Conservation (phyloP, 2,888 invertebrate genomes). For the Saturnia japonica region DNA sequence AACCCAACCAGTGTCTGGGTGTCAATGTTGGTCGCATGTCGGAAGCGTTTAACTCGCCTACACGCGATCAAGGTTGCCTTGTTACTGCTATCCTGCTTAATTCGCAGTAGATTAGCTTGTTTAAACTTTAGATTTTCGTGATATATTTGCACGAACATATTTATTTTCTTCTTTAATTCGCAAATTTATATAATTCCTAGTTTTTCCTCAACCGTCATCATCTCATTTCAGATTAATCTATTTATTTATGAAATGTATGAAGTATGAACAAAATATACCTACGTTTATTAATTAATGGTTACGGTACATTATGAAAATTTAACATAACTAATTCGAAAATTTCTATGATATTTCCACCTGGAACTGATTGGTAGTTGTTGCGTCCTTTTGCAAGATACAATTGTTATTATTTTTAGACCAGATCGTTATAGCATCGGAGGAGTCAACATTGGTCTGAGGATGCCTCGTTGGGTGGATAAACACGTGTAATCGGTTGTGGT, state of each 20-base stretch:
- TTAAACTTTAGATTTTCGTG: background rate
- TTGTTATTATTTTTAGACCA: too few relatives aligned
- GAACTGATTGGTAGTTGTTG: too few relatives aligned
- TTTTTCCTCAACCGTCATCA: background rate
- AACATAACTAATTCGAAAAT: too few relatives aligned
- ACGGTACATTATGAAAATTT: background rate
- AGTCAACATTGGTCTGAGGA: too few relatives aligned
- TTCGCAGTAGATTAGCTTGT: conserved; percentile 15
- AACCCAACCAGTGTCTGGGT: conserved; percentile 10
- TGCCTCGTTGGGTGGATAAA: too few relatives aligned
- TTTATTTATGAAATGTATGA: too few relatives aligned
- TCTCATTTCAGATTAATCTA: background rate
- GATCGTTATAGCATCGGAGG: too few relatives aligned
- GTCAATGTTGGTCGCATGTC: conserved; percentile 26
- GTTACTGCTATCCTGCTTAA: conserved; percentile 25
- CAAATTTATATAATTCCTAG: background rate
- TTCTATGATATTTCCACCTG: too few relatives aligned
- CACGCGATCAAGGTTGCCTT: conserved; percentile 24
- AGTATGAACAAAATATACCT: background rate
- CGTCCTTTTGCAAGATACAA: too few relatives aligned
- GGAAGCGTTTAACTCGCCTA: conserved; percentile 25
- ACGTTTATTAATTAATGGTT: background rate
- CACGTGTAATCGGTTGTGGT: too few relatives aligned
- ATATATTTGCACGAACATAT: background rate
- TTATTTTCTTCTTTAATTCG: background rate